Evolutionary conservation across 1,140 invertebrate genomes (phyloP), one percentile per base, ranked within the genome.

Genomic region (Drosophila suzukii): DNA sequence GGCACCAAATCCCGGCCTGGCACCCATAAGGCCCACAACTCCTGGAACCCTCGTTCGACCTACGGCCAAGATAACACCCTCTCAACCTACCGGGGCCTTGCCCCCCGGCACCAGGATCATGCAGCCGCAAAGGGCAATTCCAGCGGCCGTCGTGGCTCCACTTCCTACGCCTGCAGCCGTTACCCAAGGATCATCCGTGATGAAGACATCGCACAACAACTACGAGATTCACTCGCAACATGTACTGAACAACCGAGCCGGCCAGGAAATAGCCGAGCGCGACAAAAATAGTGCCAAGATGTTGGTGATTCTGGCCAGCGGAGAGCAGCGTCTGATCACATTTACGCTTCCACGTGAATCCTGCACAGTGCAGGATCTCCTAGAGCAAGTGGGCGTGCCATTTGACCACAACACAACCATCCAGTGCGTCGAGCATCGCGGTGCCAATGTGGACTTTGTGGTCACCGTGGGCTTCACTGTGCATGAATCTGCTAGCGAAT

Each of bases 311-410:
- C 92, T 96, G 56, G 93, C 94, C 70, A 95, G 94, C 59, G 95
- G 95, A 10, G 96, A 96, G 92, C 96, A 96, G 79, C 94, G 96
- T 90, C 93, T 96, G 39, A 96, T 96, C 44, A 96, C 96, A 2
- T 96, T 96, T 79, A 96, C 96, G 38, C 93, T 96, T 76, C 96
- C 96, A 6, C 95, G 95, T 75, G 96, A 96, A 84, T 95, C 95
- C 66, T 96, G 96, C 89, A 96, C 96, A 0, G 95, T 96, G 49
- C 95, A 96, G 90, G 96, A 96, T 93, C 94, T 96, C 62, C 91
- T 96, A 49, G 95, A 96, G 90, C 96, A 96, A 93, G 95, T 95
- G 68, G 81, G 73, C 13, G 95, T 96, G 73, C 93, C 94, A 36
- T 95, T 95, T 76, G 93, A 94, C 43, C 93, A 93, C 46, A 94